These are phyloP conservation scores for Blastomussa wellsi DNA, from an alignment of 92 coral and sea anemone species.

Conservation along the genomic window DNA sequence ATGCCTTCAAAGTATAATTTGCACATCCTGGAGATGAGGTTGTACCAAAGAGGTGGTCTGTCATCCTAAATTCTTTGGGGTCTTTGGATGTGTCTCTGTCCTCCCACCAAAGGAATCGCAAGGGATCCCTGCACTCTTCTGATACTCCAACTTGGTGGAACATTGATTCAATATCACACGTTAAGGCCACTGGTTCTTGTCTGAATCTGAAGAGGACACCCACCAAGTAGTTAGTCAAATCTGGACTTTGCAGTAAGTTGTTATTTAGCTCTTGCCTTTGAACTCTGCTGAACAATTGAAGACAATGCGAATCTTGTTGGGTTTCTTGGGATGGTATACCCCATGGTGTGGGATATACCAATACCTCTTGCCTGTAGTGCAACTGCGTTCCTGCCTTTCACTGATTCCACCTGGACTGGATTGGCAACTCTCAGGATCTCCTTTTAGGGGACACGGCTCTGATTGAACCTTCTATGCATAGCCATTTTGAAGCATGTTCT, in stretches of 20 bases:
- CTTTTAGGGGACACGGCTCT: no score
- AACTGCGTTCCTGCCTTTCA: background rate
- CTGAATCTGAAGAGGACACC: background rate
- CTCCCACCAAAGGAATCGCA: slow-evolving; percentile 35
- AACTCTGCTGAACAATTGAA: background rate
- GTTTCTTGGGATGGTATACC: background rate
- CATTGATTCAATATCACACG: background rate
- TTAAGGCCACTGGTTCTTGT: background rate
- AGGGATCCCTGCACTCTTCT: slow-evolving; percentile 27
- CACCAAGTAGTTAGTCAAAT: background rate
- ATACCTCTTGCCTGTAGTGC: background rate
- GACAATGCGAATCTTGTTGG: background rate
- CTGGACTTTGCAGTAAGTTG: background rate
- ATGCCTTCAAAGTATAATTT: background rate
- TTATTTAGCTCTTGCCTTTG: background rate
- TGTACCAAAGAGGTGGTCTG: background rate
- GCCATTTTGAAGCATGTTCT: background rate
- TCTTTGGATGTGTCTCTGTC: background rate
- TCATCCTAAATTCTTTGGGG: background rate
- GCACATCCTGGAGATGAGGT: background rate
- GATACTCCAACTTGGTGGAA: background rate
- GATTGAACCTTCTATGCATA: background rate
- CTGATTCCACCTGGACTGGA: background rate
- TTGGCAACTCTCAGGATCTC: background rate
- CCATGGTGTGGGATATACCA: background rate